These are phyloP conservation scores for Argentina silus DNA, from an alignment of 2,797 vertebrate species.

Conservation along the genomic window DNA sequence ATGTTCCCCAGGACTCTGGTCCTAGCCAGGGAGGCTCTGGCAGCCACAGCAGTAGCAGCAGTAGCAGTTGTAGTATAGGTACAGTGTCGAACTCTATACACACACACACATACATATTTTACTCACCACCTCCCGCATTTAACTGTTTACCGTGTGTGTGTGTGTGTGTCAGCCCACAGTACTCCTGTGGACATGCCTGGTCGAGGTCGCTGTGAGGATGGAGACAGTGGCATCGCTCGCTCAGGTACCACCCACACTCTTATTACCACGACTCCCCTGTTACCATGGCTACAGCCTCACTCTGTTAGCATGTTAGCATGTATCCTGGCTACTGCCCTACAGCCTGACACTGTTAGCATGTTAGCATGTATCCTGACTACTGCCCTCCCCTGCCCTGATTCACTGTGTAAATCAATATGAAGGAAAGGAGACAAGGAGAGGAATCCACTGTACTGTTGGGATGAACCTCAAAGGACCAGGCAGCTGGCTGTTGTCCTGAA, in stretches of 20 bases:
- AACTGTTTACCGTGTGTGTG: neutral
- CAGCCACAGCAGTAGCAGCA: constrained; percentile 71
- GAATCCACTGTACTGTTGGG: no score
- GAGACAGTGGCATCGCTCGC: constrained; percentile 87
- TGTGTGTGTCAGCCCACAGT: constrained; percentile 78
- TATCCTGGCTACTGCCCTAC: no score
- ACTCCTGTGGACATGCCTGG: constrained; percentile 90
- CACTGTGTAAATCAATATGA: no score
- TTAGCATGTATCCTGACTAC: no score
- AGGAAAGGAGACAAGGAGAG: no score
- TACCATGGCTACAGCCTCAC: neutral
- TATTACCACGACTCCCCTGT: neutral
- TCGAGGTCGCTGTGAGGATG: constrained; percentile 85
- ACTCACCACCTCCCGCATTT: no score
- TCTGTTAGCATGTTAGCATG: no score
- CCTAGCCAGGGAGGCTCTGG: constrained; percentile 74
- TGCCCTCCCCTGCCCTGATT: no score
- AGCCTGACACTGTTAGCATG: no score
- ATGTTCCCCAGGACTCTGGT: constrained; percentile 77
- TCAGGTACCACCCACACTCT: constrained; percentile 75
- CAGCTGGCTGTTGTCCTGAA: no score
- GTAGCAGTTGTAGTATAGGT: constrained; percentile 2
- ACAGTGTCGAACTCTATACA: neutral
- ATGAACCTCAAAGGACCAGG: no score
- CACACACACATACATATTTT: neutral